These are phyloP conservation scores for Pelodiscus sinensis DNA, from an alignment of 2,113 vertebrate genomes.

Conservation along the genomic window DNA sequence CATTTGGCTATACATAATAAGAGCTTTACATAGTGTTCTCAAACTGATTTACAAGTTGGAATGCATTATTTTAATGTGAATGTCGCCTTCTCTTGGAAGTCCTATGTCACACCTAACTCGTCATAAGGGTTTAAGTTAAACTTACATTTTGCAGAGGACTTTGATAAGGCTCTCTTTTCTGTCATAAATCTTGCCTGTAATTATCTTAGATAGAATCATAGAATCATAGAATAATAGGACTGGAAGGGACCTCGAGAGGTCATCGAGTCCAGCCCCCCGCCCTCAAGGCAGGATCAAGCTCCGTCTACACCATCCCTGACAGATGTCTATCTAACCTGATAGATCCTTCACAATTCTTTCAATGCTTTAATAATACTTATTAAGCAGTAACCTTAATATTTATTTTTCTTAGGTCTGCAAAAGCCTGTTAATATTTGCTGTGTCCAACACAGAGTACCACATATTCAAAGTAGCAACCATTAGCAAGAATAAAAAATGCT, in stretches of 20 bases:
- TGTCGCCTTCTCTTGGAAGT: not conserved
- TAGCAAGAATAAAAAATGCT: not conserved
- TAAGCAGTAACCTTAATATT: not conserved
- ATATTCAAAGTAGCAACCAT: not conserved
- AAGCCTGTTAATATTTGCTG: not conserved
- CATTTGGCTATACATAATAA: not conserved
- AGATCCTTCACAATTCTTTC: conserved; percentile 47
- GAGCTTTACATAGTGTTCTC: not conserved
- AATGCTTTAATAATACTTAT: conserved; percentile 40
- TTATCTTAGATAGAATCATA: no score
- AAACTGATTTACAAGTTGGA: conserved; percentile 28
- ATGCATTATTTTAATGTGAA: conserved; percentile 13
- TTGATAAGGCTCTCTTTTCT: not conserved
- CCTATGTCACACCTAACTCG: not conserved
- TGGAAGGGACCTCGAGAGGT: no score
- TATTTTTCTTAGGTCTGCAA: not conserved
- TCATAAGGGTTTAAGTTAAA: conserved; percentile 35
- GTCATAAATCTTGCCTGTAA: not conserved
- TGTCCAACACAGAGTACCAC: not conserved
- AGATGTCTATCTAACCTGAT: no score
- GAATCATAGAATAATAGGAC: no score
- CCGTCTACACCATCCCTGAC: no score
- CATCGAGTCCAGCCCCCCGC: no score
- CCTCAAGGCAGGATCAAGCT: no score
- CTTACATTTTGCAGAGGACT: conserved; percentile 29